These are phyloP conservation scores for Unio pictorum DNA, from an alignment of 2,888 invertebrate genomes.

Conservation along the genomic window DNA sequence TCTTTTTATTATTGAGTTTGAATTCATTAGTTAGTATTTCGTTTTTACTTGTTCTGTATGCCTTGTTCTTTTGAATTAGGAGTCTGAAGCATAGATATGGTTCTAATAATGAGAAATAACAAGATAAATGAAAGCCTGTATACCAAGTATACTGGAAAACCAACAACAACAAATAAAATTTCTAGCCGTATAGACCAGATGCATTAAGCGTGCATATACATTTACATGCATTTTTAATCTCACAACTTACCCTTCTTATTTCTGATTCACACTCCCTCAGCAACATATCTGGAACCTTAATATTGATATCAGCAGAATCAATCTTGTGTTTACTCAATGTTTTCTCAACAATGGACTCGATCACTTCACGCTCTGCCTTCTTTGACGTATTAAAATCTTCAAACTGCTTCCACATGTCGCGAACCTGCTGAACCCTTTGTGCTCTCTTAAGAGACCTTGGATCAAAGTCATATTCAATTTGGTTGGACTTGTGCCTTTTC, in stretches of 20 bases:
- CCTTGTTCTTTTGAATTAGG: too few species aligned
- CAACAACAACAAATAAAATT: too few species aligned
- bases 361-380: slow-evolving; percentile 51
- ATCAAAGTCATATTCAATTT: slow-evolving; percentile 54
- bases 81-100: too few species aligned
- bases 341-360: slow-evolving; percentile 60
- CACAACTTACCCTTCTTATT: slow-evolving; percentile 56
- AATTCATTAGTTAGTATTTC: too few species aligned
- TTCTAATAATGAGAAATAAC: too few species aligned
- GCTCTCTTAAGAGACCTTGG: slow-evolving; percentile 50
- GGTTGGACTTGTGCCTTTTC: slow-evolving; percentile 27
- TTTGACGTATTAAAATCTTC: slow-evolving; percentile 47
- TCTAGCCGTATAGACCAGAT: neutral
- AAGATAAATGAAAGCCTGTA: too few species aligned
- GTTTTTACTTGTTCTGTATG: too few species aligned
- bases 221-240: neutral
- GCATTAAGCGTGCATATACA: neutral
- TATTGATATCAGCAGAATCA: slow-evolving; percentile 54
- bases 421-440: slow-evolving; percentile 59
- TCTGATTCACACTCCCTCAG: slow-evolving; percentile 64
- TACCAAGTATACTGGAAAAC: too few species aligned
- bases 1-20: too few species aligned
- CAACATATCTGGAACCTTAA: slow-evolving; percentile 64
- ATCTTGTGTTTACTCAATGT: slow-evolving; percentile 52
- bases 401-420: slow-evolving; percentile 60